Percentiles rank a stretch among this genome's conserved stretches.
These are phyloP conservation scores for Nemapogon koenigi DNA, from an alignment of 2,888 invertebrate genomes.

Conservation along the genomic window DNA sequence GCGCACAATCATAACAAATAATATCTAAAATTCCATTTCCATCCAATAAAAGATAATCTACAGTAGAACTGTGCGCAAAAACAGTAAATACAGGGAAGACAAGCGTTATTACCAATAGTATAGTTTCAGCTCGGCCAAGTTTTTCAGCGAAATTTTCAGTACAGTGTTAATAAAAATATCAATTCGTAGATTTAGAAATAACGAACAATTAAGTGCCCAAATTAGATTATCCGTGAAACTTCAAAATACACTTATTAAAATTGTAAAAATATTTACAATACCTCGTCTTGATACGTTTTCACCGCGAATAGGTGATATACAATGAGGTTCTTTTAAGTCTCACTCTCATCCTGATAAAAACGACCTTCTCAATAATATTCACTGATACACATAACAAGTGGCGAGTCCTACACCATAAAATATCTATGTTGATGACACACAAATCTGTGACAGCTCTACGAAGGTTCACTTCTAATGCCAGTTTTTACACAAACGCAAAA, in stretches of 20 bases:
- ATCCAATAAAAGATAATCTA: neutral
- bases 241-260: slow-evolving; percentile 46
- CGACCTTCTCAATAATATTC: no score
- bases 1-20: neutral
- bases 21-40: no score
- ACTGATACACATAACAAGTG: no score
- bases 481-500: no score
- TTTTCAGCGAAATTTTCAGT: no score
- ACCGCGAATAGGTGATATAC: neutral
- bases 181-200: slow-evolving; percentile 44
- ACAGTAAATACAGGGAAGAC: slow-evolving; percentile 53
- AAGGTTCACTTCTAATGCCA: no score
- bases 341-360: no score
- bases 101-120: slow-evolving; percentile 29
- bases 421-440: no score
- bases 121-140: neutral
- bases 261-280: slow-evolving; percentile 53
- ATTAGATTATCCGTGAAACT: slow-evolving; percentile 43
- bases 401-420: no score
- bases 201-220: slow-evolving; percentile 42
- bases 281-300: slow-evolving; percentile 15
- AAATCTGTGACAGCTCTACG: no score
- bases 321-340: no score
- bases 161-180: no score
- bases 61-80: slow-evolving; percentile 46